These are phyloP conservation scores for Digitonthophagus gazella DNA, from an alignment of 2,888 invertebrate genomes.

Conservation along the genomic window DNA sequence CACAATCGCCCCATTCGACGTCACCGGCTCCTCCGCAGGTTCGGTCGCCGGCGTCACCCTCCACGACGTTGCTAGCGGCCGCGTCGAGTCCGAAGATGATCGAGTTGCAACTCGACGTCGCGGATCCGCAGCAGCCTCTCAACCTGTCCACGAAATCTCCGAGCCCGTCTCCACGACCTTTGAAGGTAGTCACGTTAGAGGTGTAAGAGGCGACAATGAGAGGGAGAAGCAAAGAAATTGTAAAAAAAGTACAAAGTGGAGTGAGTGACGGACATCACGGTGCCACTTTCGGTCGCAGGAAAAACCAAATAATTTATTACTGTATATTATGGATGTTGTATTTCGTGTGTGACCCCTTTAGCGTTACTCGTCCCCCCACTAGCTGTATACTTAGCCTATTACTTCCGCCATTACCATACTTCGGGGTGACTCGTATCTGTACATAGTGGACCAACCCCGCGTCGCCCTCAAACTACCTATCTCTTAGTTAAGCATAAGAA, in stretches of 20 bases:
- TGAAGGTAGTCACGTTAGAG: constrained; percentile 49
- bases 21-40: constrained; percentile 48
- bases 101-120: constrained; percentile 81
- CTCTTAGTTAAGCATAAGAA: constrained; percentile 53
- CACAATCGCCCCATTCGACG: constrained; percentile 52
- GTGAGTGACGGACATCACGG: constrained; percentile 36
- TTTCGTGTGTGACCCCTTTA: constrained; percentile 38
- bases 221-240: constrained; percentile 22
- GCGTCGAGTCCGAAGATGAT: constrained; percentile 55
- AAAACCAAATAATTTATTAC: constrained; percentile 54
- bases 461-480: constrained; percentile 34
- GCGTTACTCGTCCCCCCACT: constrained; percentile 25
- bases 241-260: constrained; percentile 30
- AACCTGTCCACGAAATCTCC: constrained; percentile 87
- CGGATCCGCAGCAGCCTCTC: constrained; percentile 77
- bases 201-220: constrained; percentile 40
- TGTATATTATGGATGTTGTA: constrained; percentile 41
- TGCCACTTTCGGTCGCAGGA: constrained; percentile 51
- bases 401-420: constrained; percentile 49
- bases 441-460: constrained; percentile 51
- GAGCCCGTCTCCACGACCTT: constrained; percentile 70
- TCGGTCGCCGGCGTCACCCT: constrained; percentile 48
- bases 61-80: constrained; percentile 46
- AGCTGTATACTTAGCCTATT: constrained; percentile 35
- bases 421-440: constrained; percentile 41